A percentile compares a stretch with the other conserved stretches of the same genome.
These are phyloP conservation scores for Parasteatoda lunata DNA, from an alignment of 2,888 invertebrate genomes.

Conservation along the genomic window DNA sequence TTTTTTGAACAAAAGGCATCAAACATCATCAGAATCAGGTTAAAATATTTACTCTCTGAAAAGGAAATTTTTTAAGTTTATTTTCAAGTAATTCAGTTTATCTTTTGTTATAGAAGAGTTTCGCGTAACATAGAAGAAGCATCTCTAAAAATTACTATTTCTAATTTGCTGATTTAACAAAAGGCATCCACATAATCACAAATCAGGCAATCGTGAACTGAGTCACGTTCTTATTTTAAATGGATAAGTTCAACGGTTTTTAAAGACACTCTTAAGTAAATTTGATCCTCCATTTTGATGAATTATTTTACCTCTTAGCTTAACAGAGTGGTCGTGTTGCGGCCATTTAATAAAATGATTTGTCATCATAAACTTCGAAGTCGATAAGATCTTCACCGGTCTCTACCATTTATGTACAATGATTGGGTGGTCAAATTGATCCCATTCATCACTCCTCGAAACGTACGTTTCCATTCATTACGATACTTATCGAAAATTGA, in stretches of 20 bases:
- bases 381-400: slow-evolving; percentile 31
- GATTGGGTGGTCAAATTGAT: slow-evolving; percentile 26
- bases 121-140: too few species aligned
- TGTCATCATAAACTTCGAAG: slow-evolving; percentile 9
- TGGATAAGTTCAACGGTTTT: slow-evolving; percentile 17
- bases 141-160: not conserved
- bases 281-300: slow-evolving; percentile 29
- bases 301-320: not conserved
- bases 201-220: not conserved
- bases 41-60: too few species aligned
- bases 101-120: too few species aligned
- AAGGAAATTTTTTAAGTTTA: too few species aligned
- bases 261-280: slow-evolving; percentile 31
- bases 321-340: slow-evolving; percentile 38
- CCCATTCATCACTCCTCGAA: slow-evolving; percentile 23
- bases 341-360: slow-evolving; percentile 53
- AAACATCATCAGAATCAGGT: too few species aligned
- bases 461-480: slow-evolving; percentile 27
- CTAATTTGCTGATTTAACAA: not conserved
- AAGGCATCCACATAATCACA: not conserved
- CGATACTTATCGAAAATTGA: slow-evolving; percentile 29
- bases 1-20: too few species aligned
- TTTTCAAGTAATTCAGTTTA: too few species aligned
- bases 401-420: not conserved
- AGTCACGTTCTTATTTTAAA: slow-evolving; percentile 6